phyloP scores from a whole-genome alignment of 2,797 vertebrate genomes.

The Eulemur mongoz region DNA sequence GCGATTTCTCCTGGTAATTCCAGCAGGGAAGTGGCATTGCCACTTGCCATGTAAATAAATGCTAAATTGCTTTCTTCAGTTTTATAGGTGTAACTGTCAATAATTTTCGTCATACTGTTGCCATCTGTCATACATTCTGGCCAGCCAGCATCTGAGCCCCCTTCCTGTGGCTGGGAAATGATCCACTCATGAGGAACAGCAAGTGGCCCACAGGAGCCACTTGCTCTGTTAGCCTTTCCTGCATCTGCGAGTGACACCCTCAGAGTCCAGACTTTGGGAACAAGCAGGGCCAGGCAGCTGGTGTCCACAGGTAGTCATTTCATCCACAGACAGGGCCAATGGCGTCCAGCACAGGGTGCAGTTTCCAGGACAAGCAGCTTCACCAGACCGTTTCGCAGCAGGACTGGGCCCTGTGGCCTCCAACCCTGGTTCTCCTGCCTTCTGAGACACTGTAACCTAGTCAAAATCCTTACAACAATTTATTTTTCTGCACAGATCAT shows the following conservation, averaged over 20 bases:
- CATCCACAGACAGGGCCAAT: neutral
- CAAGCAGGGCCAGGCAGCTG: rapidly evolving
- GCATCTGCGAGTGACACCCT: neutral
- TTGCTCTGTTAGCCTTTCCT: neutral
- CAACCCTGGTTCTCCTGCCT: neutral
- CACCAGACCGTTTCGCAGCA: neutral
- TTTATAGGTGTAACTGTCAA: neutral
- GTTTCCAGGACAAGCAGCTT: neutral
- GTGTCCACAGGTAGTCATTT: neutral
- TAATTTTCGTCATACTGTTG: too few species aligned
- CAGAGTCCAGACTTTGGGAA: neutral
- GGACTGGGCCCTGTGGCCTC: rapidly evolving
- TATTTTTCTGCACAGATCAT: neutral
- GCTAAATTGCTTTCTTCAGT: neutral
- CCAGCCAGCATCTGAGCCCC: neutral
- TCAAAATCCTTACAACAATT: neutral
- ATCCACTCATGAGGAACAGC: neutral
- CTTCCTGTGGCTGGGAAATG: neutral
- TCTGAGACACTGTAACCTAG: neutral
- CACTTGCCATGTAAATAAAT: neutral
- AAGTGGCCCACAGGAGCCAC: neutral
- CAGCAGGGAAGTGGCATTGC: neutral
- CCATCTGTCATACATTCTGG: rapidly evolving
- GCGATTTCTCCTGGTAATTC: neutral
- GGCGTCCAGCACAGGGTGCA: neutral